Evolutionary conservation across 2,113 vertebrate species (phyloP).

Genomic region (Zingel zingel): DNA sequence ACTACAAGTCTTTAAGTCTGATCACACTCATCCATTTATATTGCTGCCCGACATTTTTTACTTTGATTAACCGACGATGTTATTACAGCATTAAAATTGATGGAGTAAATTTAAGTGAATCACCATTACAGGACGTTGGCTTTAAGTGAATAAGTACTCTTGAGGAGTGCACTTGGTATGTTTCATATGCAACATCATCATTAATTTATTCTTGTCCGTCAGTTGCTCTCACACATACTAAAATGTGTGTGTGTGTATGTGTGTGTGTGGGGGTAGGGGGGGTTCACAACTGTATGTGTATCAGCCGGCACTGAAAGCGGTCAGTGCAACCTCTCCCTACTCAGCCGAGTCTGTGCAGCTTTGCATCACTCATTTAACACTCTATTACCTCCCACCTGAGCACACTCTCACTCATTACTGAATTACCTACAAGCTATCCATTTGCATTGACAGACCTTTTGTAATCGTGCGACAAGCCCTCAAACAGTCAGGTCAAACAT

Average conservation of each 20-base stretch:
- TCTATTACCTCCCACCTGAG: constrained; percentile 78
- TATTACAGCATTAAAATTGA: constrained; percentile 76
- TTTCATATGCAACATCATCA: constrained; percentile 58
- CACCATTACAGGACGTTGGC: constrained; percentile 69
- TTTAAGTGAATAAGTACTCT: constrained; percentile 71
- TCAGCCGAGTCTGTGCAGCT: constrained; percentile 55
- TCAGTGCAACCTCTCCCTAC: constrained; percentile 33
- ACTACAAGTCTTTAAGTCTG: constrained; percentile 60
- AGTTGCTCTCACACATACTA: constrained; percentile 50
- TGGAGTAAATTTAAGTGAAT: constrained; percentile 75
- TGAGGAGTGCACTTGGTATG: constrained; percentile 41
- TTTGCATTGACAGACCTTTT: constrained; percentile 64
- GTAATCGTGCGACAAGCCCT: constrained; percentile 42
- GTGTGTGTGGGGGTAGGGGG: not conserved
- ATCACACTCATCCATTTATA: constrained; percentile 58
- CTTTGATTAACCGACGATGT: constrained; percentile 67
- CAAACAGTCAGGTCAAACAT: constrained; percentile 11
- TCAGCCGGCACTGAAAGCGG: constrained; percentile 6
- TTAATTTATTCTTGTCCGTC: constrained; percentile 45
- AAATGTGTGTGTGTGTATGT: constrained; percentile 22
- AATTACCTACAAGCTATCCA: constrained; percentile 73
- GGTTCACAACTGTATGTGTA: not conserved
- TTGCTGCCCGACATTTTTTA: constrained; percentile 54
- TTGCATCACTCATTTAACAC: constrained; percentile 76
- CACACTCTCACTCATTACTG: constrained; percentile 71